Percentiles rank a stretch among this genome's conserved stretches.
Evolutionary conservation across 2,797 vertebrate genomes (phyloP).

Genomic region (Pangasius krempfi): DNA sequence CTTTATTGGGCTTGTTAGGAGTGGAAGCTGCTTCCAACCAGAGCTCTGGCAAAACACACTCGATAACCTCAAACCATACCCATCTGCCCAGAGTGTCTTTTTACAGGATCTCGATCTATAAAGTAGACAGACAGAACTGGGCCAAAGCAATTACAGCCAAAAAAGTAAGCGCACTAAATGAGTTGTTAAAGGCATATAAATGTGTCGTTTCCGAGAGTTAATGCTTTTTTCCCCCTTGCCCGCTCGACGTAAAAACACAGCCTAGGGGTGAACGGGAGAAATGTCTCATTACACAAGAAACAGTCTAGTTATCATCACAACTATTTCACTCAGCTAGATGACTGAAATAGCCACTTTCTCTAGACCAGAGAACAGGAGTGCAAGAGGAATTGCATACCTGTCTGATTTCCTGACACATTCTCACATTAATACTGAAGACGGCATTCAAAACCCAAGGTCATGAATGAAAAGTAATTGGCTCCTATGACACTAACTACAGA

Average conservation of each 20-base stretch:
- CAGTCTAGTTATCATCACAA: constrained; percentile 26
- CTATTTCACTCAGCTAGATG: constrained; percentile 23
- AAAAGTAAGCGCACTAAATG: constrained; percentile 32
- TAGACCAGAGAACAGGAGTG: background rate
- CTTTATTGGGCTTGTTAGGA: constrained; percentile 19
- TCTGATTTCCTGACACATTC: background rate
- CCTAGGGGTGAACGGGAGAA: constrained; percentile 29
- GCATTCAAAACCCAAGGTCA: background rate
- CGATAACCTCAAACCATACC: constrained; percentile 6
- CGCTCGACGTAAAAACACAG: constrained; percentile 31
- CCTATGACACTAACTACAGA: background rate
- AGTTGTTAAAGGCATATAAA: constrained; percentile 41
- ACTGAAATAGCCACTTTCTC: constrained; percentile 4
- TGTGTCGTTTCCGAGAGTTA: constrained; percentile 12
- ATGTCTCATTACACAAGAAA: constrained; percentile 44
- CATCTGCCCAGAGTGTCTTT: constrained; percentile 21
- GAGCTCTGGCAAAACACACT: background rate
- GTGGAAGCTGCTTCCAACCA: constrained; percentile 12
- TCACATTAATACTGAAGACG: background rate
- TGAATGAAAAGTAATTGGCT: background rate
- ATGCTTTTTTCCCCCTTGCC: constrained; percentile 20
- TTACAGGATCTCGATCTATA: constrained; percentile 7
- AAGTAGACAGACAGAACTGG: constrained; percentile 29
- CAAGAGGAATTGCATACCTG: background rate
- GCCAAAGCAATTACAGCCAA: constrained; percentile 37